A percentile compares a stretch with the other conserved stretches of the same genome.
phyloP scores from a whole-genome alignment of 2,113 vertebrate genomes.

The Clinocottus analis region DNA sequence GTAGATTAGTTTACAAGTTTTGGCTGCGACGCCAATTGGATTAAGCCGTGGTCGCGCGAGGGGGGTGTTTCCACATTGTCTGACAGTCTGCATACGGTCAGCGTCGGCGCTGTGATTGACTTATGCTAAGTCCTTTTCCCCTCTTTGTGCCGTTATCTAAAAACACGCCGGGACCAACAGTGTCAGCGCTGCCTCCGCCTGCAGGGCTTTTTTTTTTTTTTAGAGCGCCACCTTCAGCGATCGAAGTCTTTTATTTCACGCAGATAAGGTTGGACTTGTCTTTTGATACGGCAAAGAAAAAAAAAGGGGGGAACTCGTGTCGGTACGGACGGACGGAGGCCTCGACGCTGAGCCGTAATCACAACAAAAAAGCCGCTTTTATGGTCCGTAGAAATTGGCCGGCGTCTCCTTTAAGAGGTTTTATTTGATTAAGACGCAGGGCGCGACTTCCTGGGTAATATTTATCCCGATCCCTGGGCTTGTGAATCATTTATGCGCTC shows the following conservation, averaged over 20 bases:
- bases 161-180: conserved; percentile 67
- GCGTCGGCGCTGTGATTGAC: conserved; percentile 72
- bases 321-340: conserved; percentile 39
- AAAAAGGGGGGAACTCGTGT: conserved; percentile 50
- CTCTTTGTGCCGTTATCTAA: conserved; percentile 66
- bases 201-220: too few species aligned
- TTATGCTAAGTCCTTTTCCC: conserved; percentile 77
- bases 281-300: too few species aligned
- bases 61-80: conserved; percentile 76
- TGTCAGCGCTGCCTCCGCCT: too few species aligned
- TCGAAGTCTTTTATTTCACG: conserved; percentile 58
- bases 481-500: conserved; percentile 75
- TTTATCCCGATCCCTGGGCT: conserved; percentile 68
- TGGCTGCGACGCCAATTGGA: conserved; percentile 84
- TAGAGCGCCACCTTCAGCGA: conserved; percentile 62
- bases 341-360: conserved; percentile 69
- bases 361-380: conserved; percentile 72
- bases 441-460: conserved; percentile 63
- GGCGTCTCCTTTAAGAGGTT: conserved; percentile 70
- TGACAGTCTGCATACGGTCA: conserved; percentile 81
- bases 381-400: conserved; percentile 69
- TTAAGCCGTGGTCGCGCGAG: conserved; percentile 77
- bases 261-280: conserved; percentile 36
- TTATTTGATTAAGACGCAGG: conserved; percentile 75
- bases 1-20: conserved; percentile 87